A percentile compares a stretch with the other conserved stretches of the same genome.
Evolutionary conservation across 1,140 invertebrate genomes (phyloP).

Genomic region (Zaprionus tsacasi): DNA sequence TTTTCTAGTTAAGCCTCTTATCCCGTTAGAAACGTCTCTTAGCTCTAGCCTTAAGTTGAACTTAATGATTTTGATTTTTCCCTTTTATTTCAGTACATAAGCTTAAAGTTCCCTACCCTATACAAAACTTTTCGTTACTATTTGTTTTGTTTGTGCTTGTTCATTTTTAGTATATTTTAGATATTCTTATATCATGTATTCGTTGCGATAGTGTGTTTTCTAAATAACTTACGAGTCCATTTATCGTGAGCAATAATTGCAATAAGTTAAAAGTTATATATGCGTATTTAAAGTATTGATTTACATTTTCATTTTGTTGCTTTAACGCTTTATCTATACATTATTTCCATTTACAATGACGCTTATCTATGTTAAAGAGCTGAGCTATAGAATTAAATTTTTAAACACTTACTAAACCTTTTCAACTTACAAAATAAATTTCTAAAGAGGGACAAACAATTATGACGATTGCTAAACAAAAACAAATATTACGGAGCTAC

Average conservation of each 20-base stretch:
- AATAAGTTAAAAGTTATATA: conserved; percentile 41
- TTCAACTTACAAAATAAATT: conserved; percentile 39
- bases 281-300: conserved; percentile 36
- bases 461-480: conserved; percentile 58
- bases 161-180: conserved; percentile 48
- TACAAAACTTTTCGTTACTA: conserved; percentile 31
- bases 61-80: conserved; percentile 13
- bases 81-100: conserved; percentile 13
- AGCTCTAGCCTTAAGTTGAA: conserved; percentile 41
- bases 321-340: conserved; percentile 25
- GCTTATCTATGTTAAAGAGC: conserved; percentile 42
- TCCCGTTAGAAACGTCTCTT: conserved; percentile 32
- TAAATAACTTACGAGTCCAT: conserved; percentile 13
- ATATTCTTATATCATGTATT: conserved; percentile 52
- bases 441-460: conserved; percentile 42
- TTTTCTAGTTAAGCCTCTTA: conserved; percentile 53
- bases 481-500: conserved; percentile 40
- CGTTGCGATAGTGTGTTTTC: conserved; percentile 37
- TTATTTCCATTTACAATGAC: conserved; percentile 51
- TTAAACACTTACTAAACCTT: conserved; percentile 48
- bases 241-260: conserved; percentile 41
- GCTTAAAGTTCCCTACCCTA: conserved; percentile 31
- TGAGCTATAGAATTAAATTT: conserved; percentile 62
- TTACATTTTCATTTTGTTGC: conserved; percentile 33
- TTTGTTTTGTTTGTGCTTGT: conserved; percentile 60